Conservation (phyloP, 2,113 vertebrate species). For the Romanogobio albipinnatus region DNA sequence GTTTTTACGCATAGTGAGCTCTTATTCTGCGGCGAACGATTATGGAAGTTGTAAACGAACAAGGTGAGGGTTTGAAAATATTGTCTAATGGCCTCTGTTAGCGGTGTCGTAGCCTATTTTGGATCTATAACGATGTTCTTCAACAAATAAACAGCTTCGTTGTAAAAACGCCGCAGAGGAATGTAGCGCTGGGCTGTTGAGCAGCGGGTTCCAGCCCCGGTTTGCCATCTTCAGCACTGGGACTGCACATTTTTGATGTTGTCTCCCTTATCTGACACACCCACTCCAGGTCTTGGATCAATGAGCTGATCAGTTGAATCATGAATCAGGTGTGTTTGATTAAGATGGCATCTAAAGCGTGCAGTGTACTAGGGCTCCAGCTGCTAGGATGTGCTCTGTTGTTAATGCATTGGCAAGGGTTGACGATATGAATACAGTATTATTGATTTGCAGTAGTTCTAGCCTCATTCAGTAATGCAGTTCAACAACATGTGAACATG, state of each 20-base stretch:
- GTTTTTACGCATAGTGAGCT: not conserved
- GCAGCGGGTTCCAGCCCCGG: not conserved
- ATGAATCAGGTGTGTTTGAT: not conserved
- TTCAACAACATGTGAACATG: not conserved
- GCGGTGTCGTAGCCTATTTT: not conserved
- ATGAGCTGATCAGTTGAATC: not conserved
- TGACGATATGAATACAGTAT: not conserved
- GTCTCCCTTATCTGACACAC: not conserved
- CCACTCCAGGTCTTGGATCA: not conserved
- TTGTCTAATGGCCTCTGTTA: not conserved
- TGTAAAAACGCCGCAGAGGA: slow-evolving; percentile 23
- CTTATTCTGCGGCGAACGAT: not conserved
- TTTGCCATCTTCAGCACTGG: not conserved
- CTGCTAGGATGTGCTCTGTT: not conserved
- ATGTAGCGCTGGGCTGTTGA: not conserved
- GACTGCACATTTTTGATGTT: not conserved
- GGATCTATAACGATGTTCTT: not conserved
- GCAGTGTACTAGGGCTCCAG: not conserved
- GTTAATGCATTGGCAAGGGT: not conserved
- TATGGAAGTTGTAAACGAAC: not conserved
- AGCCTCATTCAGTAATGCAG: not conserved
- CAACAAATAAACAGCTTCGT: not conserved
- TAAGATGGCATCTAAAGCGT: not conserved
- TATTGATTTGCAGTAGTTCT: not conserved
- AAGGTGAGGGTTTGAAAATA: not conserved